These are phyloP conservation scores for Passer montanus DNA, from an alignment of 2,113 vertebrate genomes.

Conservation along the genomic window DNA sequence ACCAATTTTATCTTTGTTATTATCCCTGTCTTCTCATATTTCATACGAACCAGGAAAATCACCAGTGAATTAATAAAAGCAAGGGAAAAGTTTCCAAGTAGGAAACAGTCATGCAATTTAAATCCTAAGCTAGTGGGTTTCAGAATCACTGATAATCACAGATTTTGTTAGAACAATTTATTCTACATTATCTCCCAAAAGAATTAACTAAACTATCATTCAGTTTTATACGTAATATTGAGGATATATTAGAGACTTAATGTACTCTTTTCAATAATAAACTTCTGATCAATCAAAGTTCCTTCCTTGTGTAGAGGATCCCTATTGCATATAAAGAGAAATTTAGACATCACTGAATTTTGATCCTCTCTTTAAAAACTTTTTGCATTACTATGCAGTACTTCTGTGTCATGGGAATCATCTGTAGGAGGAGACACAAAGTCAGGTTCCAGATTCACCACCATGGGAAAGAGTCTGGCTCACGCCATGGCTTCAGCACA, in stretches of 20 bases:
- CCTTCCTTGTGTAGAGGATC: not conserved
- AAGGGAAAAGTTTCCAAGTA: not conserved
- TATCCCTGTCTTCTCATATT: not conserved
- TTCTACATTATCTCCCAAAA: not conserved
- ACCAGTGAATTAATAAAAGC: not conserved
- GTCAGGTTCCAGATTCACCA: accelerated
- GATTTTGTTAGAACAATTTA: constrained; percentile 7
- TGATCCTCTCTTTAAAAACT: not conserved
- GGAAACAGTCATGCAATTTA: not conserved
- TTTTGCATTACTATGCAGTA: accelerated
- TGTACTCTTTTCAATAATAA: not conserved
- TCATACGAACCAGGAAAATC: not conserved
- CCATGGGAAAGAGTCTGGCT: accelerated
- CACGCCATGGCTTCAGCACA: accelerated
- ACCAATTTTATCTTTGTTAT: not conserved
- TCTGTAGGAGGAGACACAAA: not conserved
- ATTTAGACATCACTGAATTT: not conserved
- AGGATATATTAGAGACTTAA: not conserved
- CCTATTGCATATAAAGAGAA: not conserved
- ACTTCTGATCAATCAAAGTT: not conserved
- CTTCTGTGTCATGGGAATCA: not conserved
- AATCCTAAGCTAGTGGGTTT: not conserved
- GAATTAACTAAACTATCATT: not conserved
- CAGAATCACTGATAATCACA: not conserved
- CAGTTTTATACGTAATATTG: not conserved